Evolutionary conservation across 2,797 vertebrate genomes (phyloP).

Genomic region (Squalus acanthias): DNA sequence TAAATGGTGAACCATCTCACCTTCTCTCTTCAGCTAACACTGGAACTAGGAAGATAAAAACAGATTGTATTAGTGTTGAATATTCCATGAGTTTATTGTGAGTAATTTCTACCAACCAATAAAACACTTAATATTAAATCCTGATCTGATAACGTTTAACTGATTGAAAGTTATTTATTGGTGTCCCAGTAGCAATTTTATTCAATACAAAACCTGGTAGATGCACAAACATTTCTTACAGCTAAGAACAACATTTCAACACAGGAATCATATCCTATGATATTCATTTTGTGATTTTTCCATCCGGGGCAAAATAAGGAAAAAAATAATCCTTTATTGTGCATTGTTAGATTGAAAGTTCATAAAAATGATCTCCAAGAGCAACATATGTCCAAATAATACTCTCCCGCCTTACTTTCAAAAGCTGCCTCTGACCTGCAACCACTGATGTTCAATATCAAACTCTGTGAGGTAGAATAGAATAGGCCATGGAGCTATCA

Average conservation of each 20-base stretch:
- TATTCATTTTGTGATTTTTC: neutral
- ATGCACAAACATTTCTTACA: too few relatives aligned
- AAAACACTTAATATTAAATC: neutral
- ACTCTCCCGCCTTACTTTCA: neutral
- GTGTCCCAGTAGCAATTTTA: neutral
- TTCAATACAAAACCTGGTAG: neutral
- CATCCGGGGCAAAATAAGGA: neutral
- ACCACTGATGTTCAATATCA: neutral
- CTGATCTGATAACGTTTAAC: neutral
- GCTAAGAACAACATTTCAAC: too few relatives aligned
- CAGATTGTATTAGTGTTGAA: neutral
- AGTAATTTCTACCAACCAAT: neutral
- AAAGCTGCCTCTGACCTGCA: neutral
- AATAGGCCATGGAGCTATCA: neutral
- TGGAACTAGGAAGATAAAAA: neutral
- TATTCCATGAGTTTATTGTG: neutral
- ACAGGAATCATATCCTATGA: neutral
- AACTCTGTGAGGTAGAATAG: neutral
- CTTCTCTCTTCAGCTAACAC: neutral
- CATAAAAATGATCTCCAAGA: neutral
- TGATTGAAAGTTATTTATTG: neutral
- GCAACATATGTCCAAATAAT: neutral
- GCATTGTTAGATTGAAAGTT: neutral
- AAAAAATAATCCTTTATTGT: neutral
- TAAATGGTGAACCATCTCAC: neutral